A percentile compares a stretch with the other conserved stretches of the same genome.
Evolutionary conservation across 2,113 vertebrate species (phyloP).

Genomic region (Megaleporinus macrocephalus): DNA sequence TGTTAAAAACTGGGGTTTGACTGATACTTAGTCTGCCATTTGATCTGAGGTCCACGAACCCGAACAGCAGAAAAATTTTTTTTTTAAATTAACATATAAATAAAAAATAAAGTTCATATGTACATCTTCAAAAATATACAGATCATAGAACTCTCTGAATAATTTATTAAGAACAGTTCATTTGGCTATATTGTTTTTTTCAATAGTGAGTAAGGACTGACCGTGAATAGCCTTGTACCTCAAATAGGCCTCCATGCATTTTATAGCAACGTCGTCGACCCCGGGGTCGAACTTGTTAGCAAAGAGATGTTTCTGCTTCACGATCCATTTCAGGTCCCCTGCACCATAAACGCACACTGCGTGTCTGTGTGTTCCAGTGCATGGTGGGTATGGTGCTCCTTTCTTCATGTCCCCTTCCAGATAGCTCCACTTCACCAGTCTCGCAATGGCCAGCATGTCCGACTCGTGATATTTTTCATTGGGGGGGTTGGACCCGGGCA

Average conservation of each 20-base stretch:
- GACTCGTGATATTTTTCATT: conserved; percentile 81
- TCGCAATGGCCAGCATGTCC: conserved; percentile 84
- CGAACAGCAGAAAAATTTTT: background rate
- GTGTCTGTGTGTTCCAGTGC: conserved; percentile 79
- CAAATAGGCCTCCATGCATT: conserved; percentile 87
- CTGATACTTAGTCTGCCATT: no score
- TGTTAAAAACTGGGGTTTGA: background rate
- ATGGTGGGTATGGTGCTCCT: conserved; percentile 84
- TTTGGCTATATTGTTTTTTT: background rate
- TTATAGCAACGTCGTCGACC: conserved; percentile 80
- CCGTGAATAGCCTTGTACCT: conserved; percentile 75
- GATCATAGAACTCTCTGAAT: background rate
- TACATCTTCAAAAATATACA: conserved; percentile 7
- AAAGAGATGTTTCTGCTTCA: conserved; percentile 84
- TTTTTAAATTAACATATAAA: background rate
- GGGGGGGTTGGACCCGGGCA: conserved; percentile 79
- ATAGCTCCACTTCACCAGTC: conserved; percentile 85
- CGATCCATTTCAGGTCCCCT: conserved; percentile 86
- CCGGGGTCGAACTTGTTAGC: conserved; percentile 93
- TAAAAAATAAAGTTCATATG: background rate
- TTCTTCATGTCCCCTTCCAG: conserved; percentile 76
- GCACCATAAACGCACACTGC: conserved; percentile 84
- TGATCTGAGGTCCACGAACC: background rate
- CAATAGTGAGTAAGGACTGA: conserved; percentile 7
- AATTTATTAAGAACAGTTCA: background rate